A percentile compares a stretch with the other conserved stretches of the same genome.
These are phyloP conservation scores for Phalacrocorax pelagicus DNA, from an alignment of 2,113 vertebrate genomes.

Conservation along the genomic window DNA sequence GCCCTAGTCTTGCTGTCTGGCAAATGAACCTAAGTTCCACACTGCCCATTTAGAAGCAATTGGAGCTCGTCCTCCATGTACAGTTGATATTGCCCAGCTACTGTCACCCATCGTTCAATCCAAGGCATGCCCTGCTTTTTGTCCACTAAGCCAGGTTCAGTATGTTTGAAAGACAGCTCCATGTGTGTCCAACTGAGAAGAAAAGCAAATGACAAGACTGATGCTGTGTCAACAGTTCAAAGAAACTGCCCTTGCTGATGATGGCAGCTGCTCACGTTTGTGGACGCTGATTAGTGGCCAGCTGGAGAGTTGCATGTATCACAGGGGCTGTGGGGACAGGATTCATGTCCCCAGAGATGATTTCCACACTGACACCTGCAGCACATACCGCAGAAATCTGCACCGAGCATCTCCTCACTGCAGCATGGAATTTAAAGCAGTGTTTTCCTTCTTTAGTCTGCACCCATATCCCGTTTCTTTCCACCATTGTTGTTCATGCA, in stretches of 20 bases:
- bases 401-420: not conserved
- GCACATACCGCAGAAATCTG: not conserved
- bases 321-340: not conserved
- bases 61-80: not conserved
- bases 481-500: not conserved
- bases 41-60: not conserved
- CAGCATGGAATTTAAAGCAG: not conserved
- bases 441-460: not conserved
- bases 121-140: not conserved
- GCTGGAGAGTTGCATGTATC: not conserved
- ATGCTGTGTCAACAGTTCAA: not conserved
- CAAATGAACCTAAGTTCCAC: not conserved
- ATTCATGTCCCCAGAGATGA: not conserved
- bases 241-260: not conserved
- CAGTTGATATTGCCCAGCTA: not conserved
- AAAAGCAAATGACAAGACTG: not conserved
- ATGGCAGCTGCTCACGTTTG: not conserved
- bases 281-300: not conserved
- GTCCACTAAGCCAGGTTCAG: not conserved
- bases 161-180: not conserved
- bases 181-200: not conserved
- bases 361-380: not conserved
- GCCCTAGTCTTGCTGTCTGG: not conserved
- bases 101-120: not conserved
- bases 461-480: fast-evolving